Base-by-base conservation (phyloP, 2,888 invertebrate genomes). In the Tetramorium bicarinatum region DNA sequence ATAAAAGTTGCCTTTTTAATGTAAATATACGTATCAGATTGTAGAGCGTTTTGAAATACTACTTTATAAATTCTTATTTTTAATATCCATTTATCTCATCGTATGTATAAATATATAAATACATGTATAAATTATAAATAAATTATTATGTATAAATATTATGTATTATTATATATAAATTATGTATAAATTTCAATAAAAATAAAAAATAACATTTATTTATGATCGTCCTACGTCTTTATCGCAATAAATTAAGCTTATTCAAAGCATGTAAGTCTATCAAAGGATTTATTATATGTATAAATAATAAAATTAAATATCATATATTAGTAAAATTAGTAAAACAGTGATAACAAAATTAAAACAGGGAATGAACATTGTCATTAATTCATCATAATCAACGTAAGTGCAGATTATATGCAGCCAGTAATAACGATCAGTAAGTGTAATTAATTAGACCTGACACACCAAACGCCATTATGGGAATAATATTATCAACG, bases 371-470 rank as follows among this genome's bases (percentile, higher is more conserved):
- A 38, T 18, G 25, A 25, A 52, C 21, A 8, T n/a, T 38, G 38
- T 7, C 38, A 41, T n/a, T 67, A 76, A 76, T 67, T 67, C 13
- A 54, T 71, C 41, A 41, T 41, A 15, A 52, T 67, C 52, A 41
- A 69, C 47, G 34, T 54, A 77, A 77, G 41, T 54, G 52, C 25
- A 15, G 41, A 77, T 29, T 71, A 54, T 38, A 25, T 15, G n/a
- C 11, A 41, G 54, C 25, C 7, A 21, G 41, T 69, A 77, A 77
- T 77, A 66, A 69, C 71, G 41, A 54, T 54, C 69, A 69, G 59
- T 44, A 69, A 69, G 77, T 67, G 62, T 62, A 71, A 76, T 76
- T 77, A 77, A 77, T 69, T 71, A 62, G 9, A 64, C 7, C 21
- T 41, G 52, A 54, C 44, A 3, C 29, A 18, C 3, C 52, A 41